Base-by-base conservation (phyloP, 2,888 invertebrate species). In the Ectemnius cavifrons region DNA sequence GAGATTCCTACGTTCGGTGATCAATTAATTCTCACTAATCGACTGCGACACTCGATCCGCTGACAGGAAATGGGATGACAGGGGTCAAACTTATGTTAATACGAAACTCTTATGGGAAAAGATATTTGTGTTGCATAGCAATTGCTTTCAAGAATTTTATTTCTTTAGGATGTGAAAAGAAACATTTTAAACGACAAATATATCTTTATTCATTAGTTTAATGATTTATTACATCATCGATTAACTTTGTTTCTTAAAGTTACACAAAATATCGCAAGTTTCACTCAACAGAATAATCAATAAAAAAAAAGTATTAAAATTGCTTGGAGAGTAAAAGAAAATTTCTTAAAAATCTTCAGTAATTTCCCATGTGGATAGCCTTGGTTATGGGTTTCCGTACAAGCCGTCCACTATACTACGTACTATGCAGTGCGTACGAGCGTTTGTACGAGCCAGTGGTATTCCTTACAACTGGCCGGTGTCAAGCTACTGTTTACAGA, bases 371-470 rank as follows among this genome's bases (percentile, higher is more conserved):
- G 23, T 2, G 20, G 20, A 20, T 20, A 20, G 2, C 20, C 1
- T 20, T 2, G 20, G 20, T 23, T 23, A 23, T 23, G 23, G 23
- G 23, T 23, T 23, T 23, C 23, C 23, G 23, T 23, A 23, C 23
- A 23, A 23, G 23, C 2, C 20, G 20, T 23, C 23, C 3, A 23
- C 23, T 23, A 1, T 23, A 46, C 20, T 16, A 18, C 18, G 69
- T 57, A 65, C 65, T 65, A 52, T 16, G 66, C 70, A 59, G 60
- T 61, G 56, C 66, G 60, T 52, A 52, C 52, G 16, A 52, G 14
- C 52, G 16, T 52, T 52, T 16, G n/a, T 52, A 14, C n/a, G 16
- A 16, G 52, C 52, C 14, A 16, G 16, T 52, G n/a, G 52, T 52
- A 52, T 52, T 52, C 52, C 5, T 52, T 52, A 52, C 52, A 52